Evolutionary conservation across 2,797 vertebrate genomes (phyloP).

Genomic region (Xyrichtys novacula): DNA sequence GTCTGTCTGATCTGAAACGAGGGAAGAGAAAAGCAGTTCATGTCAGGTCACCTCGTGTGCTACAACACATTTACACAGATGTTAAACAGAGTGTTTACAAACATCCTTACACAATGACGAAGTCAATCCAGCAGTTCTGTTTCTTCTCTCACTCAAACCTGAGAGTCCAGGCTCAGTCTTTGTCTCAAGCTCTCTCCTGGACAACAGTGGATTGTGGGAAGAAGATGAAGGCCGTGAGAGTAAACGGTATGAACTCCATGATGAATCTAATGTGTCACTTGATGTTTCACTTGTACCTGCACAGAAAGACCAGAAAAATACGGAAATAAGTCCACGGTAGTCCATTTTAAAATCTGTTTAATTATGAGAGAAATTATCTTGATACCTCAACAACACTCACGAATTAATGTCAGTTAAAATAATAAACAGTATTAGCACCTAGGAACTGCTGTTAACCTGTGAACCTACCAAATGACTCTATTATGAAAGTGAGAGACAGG

Average conservation of each 20-base stretch:
- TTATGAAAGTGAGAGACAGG: no score
- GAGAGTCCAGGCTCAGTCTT: constrained; percentile 83
- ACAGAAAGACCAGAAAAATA: background rate
- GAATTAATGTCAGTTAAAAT: no score
- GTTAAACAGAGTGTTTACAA: background rate
- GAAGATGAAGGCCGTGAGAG: constrained; percentile 89
- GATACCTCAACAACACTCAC: background rate
- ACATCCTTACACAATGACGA: constrained; percentile 85
- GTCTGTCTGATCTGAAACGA: constrained; percentile 89
- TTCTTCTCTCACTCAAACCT: constrained; percentile 85
- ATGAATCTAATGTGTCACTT: constrained; percentile 83
- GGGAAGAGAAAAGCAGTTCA: background rate
- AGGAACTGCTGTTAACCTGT: no score
- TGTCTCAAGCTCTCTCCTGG: constrained; percentile 88
- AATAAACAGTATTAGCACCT: no score
- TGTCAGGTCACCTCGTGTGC: background rate
- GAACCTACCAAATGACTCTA: no score
- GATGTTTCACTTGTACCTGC: constrained; percentile 63
- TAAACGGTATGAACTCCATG: constrained; percentile 88
- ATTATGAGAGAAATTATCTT: background rate
- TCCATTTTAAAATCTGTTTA: background rate
- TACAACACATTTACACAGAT: background rate
- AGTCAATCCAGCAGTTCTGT: constrained; percentile 81
- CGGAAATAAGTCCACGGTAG: background rate
- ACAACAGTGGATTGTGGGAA: constrained; percentile 87